Conservation (phyloP, 2,113 vertebrate species). For the Phylloscopus trochilus region DNA sequence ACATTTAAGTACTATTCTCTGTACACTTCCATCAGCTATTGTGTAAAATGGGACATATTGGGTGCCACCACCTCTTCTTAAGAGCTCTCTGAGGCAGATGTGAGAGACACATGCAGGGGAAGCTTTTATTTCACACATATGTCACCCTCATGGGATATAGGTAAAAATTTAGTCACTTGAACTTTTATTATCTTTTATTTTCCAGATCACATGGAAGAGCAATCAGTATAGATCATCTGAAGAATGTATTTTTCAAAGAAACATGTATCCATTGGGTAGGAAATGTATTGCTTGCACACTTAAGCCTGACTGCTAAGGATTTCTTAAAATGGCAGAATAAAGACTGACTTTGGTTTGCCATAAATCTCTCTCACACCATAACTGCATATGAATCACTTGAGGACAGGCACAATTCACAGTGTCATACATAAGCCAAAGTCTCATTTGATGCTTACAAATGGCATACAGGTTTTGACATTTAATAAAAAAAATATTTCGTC, state of each 20-base stretch:
- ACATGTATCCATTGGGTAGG: background rate
- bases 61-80: background rate
- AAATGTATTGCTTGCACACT: background rate
- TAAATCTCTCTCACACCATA: background rate
- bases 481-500: background rate
- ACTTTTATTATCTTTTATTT: background rate
- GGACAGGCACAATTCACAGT: background rate
- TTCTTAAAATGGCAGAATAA: background rate
- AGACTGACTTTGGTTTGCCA: background rate
- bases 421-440: background rate
- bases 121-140: background rate
- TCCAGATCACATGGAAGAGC: background rate
- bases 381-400: background rate
- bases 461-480: background rate
- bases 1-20: background rate
- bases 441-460: background rate
- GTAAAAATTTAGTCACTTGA: background rate
- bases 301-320: background rate
- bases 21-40: background rate
- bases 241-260: background rate
- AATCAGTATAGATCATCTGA: background rate
- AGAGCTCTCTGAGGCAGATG: background rate
- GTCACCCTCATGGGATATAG: background rate
- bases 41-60: background rate
- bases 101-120: background rate